Percentiles rank a stretch among this genome's conserved stretches.
Conservation (phyloP, 2,797 vertebrate genomes). For the Capromys pilorides region DNA sequence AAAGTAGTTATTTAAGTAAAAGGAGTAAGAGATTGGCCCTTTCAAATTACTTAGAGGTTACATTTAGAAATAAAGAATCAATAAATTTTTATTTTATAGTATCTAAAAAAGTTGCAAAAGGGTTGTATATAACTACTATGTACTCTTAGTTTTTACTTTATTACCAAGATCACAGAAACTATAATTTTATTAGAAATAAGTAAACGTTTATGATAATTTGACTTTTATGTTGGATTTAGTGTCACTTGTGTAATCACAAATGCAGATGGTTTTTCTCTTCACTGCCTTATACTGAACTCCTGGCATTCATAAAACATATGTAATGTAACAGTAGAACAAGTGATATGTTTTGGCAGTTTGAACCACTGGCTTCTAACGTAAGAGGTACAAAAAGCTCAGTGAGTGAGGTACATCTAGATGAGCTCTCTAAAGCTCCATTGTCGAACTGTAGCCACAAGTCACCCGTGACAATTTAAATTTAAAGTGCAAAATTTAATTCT, state of each 20-base stretch:
- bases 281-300: neutral
- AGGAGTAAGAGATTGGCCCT: neutral
- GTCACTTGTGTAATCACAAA: neutral
- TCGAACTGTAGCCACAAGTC: neutral
- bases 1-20: neutral
- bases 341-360: neutral
- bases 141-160: constrained; percentile 11
- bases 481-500: neutral
- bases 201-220: neutral
- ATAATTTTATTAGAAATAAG: neutral
- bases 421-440: neutral
- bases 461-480: neutral
- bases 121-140: neutral
- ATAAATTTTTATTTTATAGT: neutral
- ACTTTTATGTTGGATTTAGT: neutral
- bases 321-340: neutral
- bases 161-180: neutral
- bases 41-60: neutral
- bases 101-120: constrained; percentile 1
- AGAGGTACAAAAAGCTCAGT: neutral
- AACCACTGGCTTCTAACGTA: neutral
- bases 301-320: neutral
- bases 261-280: constrained; percentile 1
- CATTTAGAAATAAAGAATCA: constrained; percentile 20
- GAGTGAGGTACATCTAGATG: neutral